Base-by-base conservation (phyloP, 2,113 vertebrate species). In the Ameiurus melas region DNA sequence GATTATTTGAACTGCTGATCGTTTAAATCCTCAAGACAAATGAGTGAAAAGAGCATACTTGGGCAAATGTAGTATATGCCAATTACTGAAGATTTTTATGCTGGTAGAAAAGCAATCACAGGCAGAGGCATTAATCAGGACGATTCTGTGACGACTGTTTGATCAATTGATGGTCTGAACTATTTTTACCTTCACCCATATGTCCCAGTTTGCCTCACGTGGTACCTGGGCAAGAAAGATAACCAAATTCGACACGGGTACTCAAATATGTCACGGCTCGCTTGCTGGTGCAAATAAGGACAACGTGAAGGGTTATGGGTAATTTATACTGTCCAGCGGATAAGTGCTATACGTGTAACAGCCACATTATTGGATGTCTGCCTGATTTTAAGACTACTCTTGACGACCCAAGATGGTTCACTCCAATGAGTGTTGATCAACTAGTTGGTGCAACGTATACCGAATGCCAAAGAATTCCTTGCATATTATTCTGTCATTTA, bases 281-380 rank as follows among this genome's bases (percentile, higher is more conserved):
- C 55, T 36, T 81, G 55, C 19, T 58, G 19, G 16, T 36, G n/a
- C 53, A 80, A 79, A 57, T 30, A 20, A 80, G 30, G 78, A 55
- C 27, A 30, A 55, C n/a, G 7, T 81, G 79, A 81, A 22, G 79
- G 79, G 53, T 81, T 33, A 81, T 81, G 53, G 79, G 79, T 36
- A 81, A 58, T 58, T 81, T 81, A 60, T 30, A 36, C 9, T 60
- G 19, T 57, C 10, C 19, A 81, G 5, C 57, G 27, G 27, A 30
- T 30, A 33, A 55, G 78, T 80, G 51, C 78, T 19, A 30, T 30
- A 12, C 57, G 14, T 22, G n/a, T 58, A 81, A 20, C 78, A 33
- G 78, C 51, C n/a, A 82, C 4, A 13, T 58, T 39, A 25, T 57
- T 30, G 13, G 51, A 33, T 57, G 30, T 0, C n/a, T 1, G 51